Percentiles rank a stretch among this genome's conserved stretches.
These are phyloP conservation scores for Styela plicata DNA, from an alignment of 23 tunicate genomes.

Conservation along the genomic window DNA sequence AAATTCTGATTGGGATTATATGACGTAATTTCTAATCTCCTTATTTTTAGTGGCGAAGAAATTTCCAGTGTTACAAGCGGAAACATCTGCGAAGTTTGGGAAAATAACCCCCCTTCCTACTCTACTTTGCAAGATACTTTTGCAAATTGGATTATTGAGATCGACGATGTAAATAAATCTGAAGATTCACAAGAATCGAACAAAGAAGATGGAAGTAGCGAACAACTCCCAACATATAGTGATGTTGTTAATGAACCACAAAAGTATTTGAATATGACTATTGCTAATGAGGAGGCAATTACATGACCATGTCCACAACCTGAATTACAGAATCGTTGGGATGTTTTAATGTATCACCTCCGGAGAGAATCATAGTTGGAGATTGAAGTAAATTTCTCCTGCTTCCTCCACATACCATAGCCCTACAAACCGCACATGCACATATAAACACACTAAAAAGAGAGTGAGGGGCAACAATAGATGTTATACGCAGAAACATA, in stretches of 20 bases:
- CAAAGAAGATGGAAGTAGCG: neutral
- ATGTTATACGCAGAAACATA: no score
- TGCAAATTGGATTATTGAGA: neutral
- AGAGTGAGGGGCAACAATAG: no score
- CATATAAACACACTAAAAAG: no score
- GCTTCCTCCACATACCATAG: no score
- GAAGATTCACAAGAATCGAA: neutral
- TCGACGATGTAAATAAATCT: neutral
- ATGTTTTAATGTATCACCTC: no score
- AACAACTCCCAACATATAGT: slow-evolving; percentile 6
- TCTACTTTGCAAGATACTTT: neutral
- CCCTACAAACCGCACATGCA: no score
- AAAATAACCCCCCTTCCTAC: slow-evolving; percentile 15
- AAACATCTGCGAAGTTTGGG: neutral
- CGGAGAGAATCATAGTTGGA: no score
- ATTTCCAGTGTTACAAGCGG: neutral
- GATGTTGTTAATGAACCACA: neutral
- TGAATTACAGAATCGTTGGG: no score
- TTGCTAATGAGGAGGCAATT: neutral
- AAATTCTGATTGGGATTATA: no score
- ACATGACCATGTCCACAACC: no score
- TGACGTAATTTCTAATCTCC: no score
- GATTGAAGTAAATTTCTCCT: no score
- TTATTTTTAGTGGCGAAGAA: neutral
- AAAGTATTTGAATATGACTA: neutral